Evolutionary conservation across 1,140 invertebrate species (phyloP), one percentile per base, ranked within the genome.

Genomic region (Ostrea denselamellosa): DNA sequence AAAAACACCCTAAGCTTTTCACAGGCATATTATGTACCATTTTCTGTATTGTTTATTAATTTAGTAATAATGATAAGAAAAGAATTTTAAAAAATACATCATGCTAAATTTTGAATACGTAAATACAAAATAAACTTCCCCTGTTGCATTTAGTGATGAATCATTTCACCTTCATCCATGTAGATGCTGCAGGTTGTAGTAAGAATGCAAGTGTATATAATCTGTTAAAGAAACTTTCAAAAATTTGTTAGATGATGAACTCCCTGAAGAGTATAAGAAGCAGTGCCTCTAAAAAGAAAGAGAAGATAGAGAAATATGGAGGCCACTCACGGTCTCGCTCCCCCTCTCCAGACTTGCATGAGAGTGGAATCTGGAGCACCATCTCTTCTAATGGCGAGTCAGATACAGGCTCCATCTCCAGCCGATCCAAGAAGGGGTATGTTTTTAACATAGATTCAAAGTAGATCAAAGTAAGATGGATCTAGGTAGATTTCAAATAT

Each of bases 201-300:
- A 2, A 44, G 34, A 44, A 44, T 44, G 34, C 5, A 44, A 44
- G 5, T 44, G 34, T 44, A 44, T 44, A 44, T 44, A 44, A 44
- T 5, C 1, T 44, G 34, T 44, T 5, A 44, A 44, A 44, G 34
- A 44, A 2, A 44, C 1, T 5, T 44, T 44, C 7, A 28, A 81
- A 81, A 34, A 81, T 25, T 89, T 91, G 71, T 58, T 71, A 91
- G 91, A 91, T 91, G 91, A 91, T 91, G 91, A 92, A 90, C 88
- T 93, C 93, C 5, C 86, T 94, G 51, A 92, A 91, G 65, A 90
- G 92, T 68, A 94, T 94, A 12, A 88, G 94, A 52, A 93, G 92
- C 90, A 94, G 93, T 92, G 94, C 94, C 19, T 92, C 92, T 9
- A 94, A 94, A 88, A 94, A 93, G 87, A 92, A 93, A 88, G 90